Base-by-base conservation (phyloP, 2,113 vertebrate genomes). In the Chloropsis hardwickii region DNA sequence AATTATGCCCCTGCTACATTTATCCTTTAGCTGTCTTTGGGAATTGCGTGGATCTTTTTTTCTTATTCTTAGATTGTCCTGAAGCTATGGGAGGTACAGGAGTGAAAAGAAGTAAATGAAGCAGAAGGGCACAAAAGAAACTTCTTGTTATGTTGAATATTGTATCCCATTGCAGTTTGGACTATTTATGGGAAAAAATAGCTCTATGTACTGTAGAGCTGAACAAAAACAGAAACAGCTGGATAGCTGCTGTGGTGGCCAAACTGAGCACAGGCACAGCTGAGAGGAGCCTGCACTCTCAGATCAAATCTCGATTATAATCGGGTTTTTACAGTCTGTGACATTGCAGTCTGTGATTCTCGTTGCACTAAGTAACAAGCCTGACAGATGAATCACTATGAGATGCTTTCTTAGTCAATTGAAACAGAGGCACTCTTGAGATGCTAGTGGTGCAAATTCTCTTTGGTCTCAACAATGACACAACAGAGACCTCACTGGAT, bases 31-130 rank as follows among this genome's bases (percentile, higher is more conserved):
- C 14, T 45, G 17, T 7, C 54, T 86, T 48, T 66, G 29, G 58
- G 35, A 81, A 70, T 37, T 2, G 2, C 0, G 1, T 0, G 25
- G 4, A 48, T 47, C 2, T n/a, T 31, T 53, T 61, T 37, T 21
- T 25, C 17, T 81, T 64, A 29, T 18, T 80, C 67, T 77, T 53
- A 21, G 19, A 28, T 27, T 42, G 2, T 54, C 74, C 51, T 71
- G 51, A 24, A 78, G 47, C 28, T 71, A 23, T 3, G 27, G 23
- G 53, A 53, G 16, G 48, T 14, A 66, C 4, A 42, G 28, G 22
- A 54, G 61, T 17, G 23, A 73, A 72, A 67, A 58, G 2, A 64
- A 67, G 5, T 18, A 27, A 79, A 60, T 14, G 27, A 89, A 83
- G 18, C 15, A 66, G 47, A 88, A 79, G 29, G 11, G 12, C 39